Conservation (phyloP, 2,113 vertebrate genomes). For the Scomber colias region DNA sequence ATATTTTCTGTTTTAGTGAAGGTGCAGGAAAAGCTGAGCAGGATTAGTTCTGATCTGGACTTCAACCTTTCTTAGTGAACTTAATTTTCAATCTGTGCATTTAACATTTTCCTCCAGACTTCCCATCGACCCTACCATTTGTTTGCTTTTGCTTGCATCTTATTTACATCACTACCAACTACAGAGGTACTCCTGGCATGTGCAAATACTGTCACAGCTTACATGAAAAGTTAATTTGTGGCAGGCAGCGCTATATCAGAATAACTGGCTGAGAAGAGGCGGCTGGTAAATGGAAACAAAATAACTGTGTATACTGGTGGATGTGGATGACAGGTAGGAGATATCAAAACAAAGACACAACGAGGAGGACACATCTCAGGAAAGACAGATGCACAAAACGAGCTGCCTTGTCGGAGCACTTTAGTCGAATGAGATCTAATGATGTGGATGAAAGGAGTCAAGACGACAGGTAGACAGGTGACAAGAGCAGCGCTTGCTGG, state of each 20-base stretch:
- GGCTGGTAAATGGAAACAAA: neutral
- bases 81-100: neutral
- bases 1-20: neutral
- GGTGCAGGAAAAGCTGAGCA: neutral
- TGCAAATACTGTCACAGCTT: constrained; percentile 29
- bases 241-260: neutral
- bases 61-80: no score
- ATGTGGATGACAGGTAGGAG: constrained; percentile 34
- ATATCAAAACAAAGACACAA: constrained; percentile 27
- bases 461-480: constrained; percentile 68
- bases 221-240: constrained; percentile 26
- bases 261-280: constrained; percentile 3
- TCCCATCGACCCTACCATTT: neutral
- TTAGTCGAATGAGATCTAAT: constrained; percentile 29
- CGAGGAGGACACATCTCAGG: constrained; percentile 18
- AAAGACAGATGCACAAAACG: constrained; percentile 26
- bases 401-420: constrained; percentile 12
- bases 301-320: constrained; percentile 9
- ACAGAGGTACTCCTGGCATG: constrained; percentile 10
- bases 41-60: neutral
- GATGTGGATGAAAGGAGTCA: constrained; percentile 62
- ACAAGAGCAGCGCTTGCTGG: constrained; percentile 28
- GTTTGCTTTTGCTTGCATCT: neutral
- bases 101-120: neutral
- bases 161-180: neutral